These are phyloP conservation scores for Crocodylus rhombifer DNA, from an alignment of 2,797 vertebrate genomes.

Conservation along the genomic window DNA sequence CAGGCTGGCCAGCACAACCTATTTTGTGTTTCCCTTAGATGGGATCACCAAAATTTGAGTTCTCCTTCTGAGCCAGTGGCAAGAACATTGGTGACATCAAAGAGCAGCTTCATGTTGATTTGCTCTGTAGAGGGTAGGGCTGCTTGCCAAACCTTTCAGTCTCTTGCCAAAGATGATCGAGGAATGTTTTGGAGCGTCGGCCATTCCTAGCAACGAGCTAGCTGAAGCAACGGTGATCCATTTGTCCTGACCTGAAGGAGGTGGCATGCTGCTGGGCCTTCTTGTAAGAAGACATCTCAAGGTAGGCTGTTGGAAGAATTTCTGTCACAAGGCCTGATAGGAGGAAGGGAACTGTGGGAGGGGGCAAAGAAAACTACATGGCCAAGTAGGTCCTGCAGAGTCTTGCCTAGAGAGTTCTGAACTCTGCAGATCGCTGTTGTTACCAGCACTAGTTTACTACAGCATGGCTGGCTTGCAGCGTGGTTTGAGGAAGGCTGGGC, in stretches of 20 bases:
- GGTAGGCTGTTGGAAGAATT: neutral
- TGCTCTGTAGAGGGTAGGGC: neutral
- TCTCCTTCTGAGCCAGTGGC: neutral
- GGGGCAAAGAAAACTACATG: neutral
- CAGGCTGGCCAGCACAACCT: neutral
- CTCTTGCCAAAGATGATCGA: no score
- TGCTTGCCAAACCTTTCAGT: neutral
- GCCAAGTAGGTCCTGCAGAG: neutral
- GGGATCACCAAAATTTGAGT: neutral
- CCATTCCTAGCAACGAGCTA: neutral
- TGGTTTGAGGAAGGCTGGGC: constrained; percentile 39
- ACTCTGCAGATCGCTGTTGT: neutral
- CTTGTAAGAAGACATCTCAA: neutral
- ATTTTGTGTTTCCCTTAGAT: neutral
- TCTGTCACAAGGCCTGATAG: neutral
- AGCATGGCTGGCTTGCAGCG: constrained; percentile 35
- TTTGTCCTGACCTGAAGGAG: no score
- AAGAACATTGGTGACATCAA: neutral
- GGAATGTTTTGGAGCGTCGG: no score
- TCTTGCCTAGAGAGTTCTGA: constrained; percentile 1
- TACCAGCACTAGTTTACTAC: neutral
- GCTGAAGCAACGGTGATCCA: neutral
- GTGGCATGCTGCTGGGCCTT: neutral
- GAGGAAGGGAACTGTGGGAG: neutral
- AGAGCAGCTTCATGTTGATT: neutral